Base-by-base conservation (phyloP, 2,888 invertebrate genomes). In the Oligia fasciuncula region DNA sequence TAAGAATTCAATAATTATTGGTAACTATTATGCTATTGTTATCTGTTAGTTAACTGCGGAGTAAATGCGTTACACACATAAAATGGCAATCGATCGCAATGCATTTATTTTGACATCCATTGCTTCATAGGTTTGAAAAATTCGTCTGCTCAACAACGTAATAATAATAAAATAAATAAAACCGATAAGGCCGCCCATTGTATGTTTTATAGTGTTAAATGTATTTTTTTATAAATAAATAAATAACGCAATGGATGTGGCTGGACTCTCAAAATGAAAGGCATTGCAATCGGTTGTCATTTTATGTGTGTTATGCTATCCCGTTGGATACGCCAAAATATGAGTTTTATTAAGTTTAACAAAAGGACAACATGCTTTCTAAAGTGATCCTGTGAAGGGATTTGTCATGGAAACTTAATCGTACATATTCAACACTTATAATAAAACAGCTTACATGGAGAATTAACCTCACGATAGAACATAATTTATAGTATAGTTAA, bases 381-480 rank as follows among this genome's bases (percentile, higher is more conserved):
- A 63, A 29, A n/a, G 5, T 29, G 0, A 73, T 43, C 4, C 13
- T 46, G n/a, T 40, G n/a, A 62, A 35, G 29, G n/a, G 23, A 80
- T 85, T 83, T 85, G 84, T 81, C 89, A 85, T 81, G 70, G 80
- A 89, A 85, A 85, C 70, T 69, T 79, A 89, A 80, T 71, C 51
- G 8, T 46, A 85, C 72, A 77, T 70, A 43, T 69, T 69, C 66
- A 75, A 83, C 67, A 66, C 74, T 84, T 79, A 76, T 65, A 35
- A 68, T 74, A 79, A 81, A 72, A 76, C 29, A 73, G 60, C 23
- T 62, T 75, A 86, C 79, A 87, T 91, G 91, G 90, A 91, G 90
- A 91, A 90, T 90, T 89, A 89, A 91, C 84, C 80, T 76, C 40
- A 76, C 60, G 2, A 68, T 73, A 66, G 46, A 86, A 85, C 77